Conservation (phyloP, 2,797 vertebrate genomes). For the Sebastes kiyomatsui region DNA sequence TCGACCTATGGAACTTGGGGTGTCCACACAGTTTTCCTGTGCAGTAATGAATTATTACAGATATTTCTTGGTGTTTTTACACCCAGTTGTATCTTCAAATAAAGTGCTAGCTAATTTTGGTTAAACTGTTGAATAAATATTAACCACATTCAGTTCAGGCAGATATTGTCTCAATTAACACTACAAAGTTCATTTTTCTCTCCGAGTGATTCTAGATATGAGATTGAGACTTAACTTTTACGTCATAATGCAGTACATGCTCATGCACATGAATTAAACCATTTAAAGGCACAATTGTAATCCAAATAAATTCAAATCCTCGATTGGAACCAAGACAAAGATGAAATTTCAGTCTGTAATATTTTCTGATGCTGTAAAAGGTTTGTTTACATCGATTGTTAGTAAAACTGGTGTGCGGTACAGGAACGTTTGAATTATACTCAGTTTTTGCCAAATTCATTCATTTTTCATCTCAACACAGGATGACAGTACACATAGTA, state of each 20-base stretch:
- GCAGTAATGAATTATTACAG: background rate
- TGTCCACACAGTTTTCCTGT: background rate
- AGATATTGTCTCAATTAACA: background rate
- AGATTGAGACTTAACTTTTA: background rate
- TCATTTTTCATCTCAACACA: background rate
- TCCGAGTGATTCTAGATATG: background rate
- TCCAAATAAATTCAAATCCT: background rate
- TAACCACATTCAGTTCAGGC: background rate
- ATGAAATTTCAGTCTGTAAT: background rate
- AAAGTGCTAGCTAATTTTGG: background rate
- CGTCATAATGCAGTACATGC: background rate
- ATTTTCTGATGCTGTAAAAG: background rate
- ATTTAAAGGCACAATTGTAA: background rate
- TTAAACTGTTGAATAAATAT: background rate
- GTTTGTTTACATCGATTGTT: rapidly evolving
- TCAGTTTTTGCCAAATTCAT: background rate
- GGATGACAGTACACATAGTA: background rate
- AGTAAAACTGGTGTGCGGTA: background rate
- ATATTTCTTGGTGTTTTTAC: background rate
- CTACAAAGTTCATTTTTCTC: background rate
- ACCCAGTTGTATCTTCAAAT: background rate
- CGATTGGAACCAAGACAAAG: background rate
- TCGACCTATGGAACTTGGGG: background rate
- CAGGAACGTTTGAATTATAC: background rate
- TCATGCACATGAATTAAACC: background rate